phyloP scores from a whole-genome alignment of 2,888 invertebrate species.

The Eutolmus rufibarbis region DNA sequence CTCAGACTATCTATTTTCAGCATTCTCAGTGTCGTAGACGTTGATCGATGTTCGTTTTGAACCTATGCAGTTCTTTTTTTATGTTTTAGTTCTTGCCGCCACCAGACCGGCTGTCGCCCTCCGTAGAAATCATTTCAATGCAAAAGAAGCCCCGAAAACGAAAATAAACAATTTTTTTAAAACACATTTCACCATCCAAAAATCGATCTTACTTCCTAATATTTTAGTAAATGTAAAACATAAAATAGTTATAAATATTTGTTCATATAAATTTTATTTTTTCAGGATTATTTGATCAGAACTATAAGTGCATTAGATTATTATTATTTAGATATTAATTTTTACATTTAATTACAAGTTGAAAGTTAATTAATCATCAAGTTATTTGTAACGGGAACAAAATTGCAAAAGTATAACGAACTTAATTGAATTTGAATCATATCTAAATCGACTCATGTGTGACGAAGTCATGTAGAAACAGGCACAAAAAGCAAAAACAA shows the following conservation, averaged over 20 bases:
- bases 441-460: no score
- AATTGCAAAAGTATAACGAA: no score
- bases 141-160: neutral
- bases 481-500: no score
- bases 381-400: no score
- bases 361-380: no score
- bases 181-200: no score
- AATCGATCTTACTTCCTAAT: neutral
- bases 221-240: no score
- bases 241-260: no score
- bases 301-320: neutral
- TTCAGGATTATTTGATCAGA: neutral
- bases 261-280: no score
- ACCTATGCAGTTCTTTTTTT: neutral
- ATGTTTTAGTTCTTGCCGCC: neutral
- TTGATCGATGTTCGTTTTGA: neutral
- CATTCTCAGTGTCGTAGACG: neutral
- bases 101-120: neutral
- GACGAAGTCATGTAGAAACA: no score
- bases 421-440: neutral
- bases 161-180: neutral
- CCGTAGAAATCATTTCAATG: neutral
- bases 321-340: neutral
- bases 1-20: slow-evolving; percentile 17
- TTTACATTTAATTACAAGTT: neutral